phyloP scores from a whole-genome alignment of 2,797 vertebrate genomes.

The Dendrocincla fuliginosa region DNA sequence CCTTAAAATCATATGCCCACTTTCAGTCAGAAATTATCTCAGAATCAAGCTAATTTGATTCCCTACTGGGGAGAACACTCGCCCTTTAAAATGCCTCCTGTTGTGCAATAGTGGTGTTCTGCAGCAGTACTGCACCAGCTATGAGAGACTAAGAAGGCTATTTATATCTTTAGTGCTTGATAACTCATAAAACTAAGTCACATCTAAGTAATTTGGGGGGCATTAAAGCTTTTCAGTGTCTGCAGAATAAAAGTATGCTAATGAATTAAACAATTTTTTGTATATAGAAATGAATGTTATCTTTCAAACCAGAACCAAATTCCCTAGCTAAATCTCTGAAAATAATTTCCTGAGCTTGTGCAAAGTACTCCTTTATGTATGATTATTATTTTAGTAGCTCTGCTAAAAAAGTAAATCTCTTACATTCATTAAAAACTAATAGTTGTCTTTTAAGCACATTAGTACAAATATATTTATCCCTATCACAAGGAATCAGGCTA shows the following conservation, averaged over 20 bases:
- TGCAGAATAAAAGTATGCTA: constrained; percentile 72
- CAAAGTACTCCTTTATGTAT: constrained; percentile 55
- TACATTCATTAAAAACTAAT: constrained; percentile 43
- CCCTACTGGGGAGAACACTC: background rate
- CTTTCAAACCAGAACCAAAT: constrained; percentile 77
- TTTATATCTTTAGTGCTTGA: constrained; percentile 58
- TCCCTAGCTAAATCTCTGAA: constrained; percentile 65
- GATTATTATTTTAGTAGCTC: constrained; percentile 67
- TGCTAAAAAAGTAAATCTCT: constrained; percentile 54
- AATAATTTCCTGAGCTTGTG: constrained; percentile 63
- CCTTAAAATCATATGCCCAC: constrained; percentile 1
- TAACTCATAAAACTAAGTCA: constrained; percentile 69
- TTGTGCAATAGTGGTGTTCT: constrained; percentile 33
- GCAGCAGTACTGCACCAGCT: background rate
- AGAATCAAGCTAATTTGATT: constrained; percentile 26
- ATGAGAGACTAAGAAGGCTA: constrained; percentile 53
- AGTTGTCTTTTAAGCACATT: constrained; percentile 57
- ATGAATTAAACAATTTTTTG: constrained; percentile 64
- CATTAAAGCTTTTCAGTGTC: constrained; percentile 65
- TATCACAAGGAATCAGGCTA: constrained; percentile 47
- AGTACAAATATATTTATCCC: constrained; percentile 26
- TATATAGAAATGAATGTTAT: constrained; percentile 71
- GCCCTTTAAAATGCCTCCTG: background rate
- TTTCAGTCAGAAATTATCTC: constrained; percentile 14
- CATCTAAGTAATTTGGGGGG: constrained; percentile 55